Evolutionary conservation across 2,888 invertebrate genomes (phyloP), one percentile per base, ranked within the genome.

Genomic region (Dione vanillae): DNA sequence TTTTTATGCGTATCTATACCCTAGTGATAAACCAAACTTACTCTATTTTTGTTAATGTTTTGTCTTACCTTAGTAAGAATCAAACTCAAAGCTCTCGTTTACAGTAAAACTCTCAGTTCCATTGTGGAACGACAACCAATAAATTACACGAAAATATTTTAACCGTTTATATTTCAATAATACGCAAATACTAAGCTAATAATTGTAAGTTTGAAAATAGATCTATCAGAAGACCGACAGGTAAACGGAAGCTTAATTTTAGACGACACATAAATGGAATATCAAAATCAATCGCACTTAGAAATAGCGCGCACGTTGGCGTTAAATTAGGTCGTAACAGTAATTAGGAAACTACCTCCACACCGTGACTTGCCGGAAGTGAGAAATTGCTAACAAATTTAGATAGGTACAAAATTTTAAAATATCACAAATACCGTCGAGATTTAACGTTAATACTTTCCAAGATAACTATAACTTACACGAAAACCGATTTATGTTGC

Each of bases 251-350:
- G 14, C 12, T 9, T n/a, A 40, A 59, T 59, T 40, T 59, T 43
- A n/a, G 27, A 40, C 40, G 37, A 19, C 40, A 52, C 45, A 41
- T 64, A 62, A 69, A 58, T 51, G 51, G 59, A 67, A 65, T 67
- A 65, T 70, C 37, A 66, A 66, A 72, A 74, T 72, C 66, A 62
- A 68, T 72, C 58, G 20, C 49, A 65, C 61, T 61, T 47, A 70
- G 62, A 74, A 74, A 70, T 74, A 74, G 70, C 68, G 35, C 47
- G 65, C 64, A 19, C 5, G 20, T 20, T 45, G 67, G 61, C 56
- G 61, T 49, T 43, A 58, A 72, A 72, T 64, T 70, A 70, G 70
- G 72, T 74, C 72, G 71, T 41, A 43, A 47, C 62, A 68, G 45
- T 54, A 70, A 72, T 70, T 68, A 70, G 47, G 37, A 61, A 69